phyloP scores from a whole-genome alignment of 2,888 invertebrate species.

The Silvanus unidentatus region DNA sequence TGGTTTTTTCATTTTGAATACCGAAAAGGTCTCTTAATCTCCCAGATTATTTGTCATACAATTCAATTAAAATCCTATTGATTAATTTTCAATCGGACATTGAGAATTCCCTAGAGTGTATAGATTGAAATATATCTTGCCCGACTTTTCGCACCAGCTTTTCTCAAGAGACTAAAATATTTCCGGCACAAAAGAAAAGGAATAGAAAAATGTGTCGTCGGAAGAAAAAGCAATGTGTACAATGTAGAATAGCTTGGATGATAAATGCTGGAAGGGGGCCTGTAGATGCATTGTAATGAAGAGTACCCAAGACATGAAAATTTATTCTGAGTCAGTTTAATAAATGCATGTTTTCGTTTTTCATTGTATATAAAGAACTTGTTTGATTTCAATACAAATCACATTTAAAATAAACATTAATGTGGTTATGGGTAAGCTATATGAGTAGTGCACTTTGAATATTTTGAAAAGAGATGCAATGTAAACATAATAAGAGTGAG shows the following conservation, averaged over 20 bases:
- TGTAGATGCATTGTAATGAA: slow-evolving; percentile 36
- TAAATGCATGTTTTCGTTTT: slow-evolving; percentile 32
- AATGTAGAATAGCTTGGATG: slow-evolving; percentile 36
- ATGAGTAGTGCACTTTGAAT: too few species aligned
- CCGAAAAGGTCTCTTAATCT: too few species aligned
- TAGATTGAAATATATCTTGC: slow-evolving; percentile 24
- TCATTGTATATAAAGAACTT: slow-evolving; percentile 10
- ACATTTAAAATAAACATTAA: too few species aligned
- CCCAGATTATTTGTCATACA: slow-evolving; percentile 20
- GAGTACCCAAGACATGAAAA: slow-evolving; percentile 30
- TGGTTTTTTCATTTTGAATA: too few species aligned
- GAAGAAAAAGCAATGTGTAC: slow-evolving; percentile 38
- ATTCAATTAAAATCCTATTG: slow-evolving; percentile 22
- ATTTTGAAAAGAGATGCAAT: too few species aligned
- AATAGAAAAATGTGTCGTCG: slow-evolving; percentile 38
- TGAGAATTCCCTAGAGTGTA: slow-evolving; percentile 15
- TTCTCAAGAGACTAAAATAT: slow-evolving; percentile 33
- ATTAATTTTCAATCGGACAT: slow-evolving; percentile 20
- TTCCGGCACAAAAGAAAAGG: slow-evolving; percentile 30
- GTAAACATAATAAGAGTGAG: too few species aligned
- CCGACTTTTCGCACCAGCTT: slow-evolving; percentile 23
- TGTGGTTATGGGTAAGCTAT: too few species aligned
- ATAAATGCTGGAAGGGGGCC: slow-evolving; percentile 34
- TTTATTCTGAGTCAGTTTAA: slow-evolving; percentile 35
- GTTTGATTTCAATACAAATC: too few species aligned